Evolutionary conservation across 1,140 invertebrate genomes (phyloP).

Genomic region (Drosophila parvula): DNA sequence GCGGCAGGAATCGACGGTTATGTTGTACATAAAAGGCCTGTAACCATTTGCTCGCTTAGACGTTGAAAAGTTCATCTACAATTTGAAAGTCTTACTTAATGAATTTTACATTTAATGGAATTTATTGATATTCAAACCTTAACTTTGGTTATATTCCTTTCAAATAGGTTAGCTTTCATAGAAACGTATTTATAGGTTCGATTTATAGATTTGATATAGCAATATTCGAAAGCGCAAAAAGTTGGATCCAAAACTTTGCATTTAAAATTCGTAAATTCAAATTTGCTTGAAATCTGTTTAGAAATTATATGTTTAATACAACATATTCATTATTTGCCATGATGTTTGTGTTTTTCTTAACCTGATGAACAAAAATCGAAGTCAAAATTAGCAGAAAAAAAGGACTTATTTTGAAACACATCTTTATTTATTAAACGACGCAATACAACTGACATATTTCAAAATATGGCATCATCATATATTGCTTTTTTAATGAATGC

Average conservation of each 20-base stretch:
- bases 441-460: background rate
- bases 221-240: conserved; percentile 25
- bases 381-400: background rate
- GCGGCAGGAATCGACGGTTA: conserved; percentile 3
- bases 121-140: background rate
- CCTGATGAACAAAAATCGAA: background rate
- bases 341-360: background rate
- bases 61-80: conserved; percentile 13
- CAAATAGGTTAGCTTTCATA: background rate
- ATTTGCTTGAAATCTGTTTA: background rate
- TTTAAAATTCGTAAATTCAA: conserved; percentile 18
- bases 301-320: no score
- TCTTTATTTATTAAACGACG: background rate
- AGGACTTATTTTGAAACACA: conserved; percentile 4
- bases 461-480: background rate
- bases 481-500: background rate
- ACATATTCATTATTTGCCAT: no score
- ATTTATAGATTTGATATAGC: conserved; percentile 26
- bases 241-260: background rate
- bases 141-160: conserved; percentile 1
- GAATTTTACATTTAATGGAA: rapidly evolving
- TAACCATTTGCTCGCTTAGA: conserved; percentile 1
- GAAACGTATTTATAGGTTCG: conserved; percentile 28
- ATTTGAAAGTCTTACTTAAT: background rate
- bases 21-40: conserved; percentile 5